These are phyloP conservation scores for Bombus ignitus DNA, from an alignment of 1,140 invertebrate genomes.

Conservation along the genomic window DNA sequence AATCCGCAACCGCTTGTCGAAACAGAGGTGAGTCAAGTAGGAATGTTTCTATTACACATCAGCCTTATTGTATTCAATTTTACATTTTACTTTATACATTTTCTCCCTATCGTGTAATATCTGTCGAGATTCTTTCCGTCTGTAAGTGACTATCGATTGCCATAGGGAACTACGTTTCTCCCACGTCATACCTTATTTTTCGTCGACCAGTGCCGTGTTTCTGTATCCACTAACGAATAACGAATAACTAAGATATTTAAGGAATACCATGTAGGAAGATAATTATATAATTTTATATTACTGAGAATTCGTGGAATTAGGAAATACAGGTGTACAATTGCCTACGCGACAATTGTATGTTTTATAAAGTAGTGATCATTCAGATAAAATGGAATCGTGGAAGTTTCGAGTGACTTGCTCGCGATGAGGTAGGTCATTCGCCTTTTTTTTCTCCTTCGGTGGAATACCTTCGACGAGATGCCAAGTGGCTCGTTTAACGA, in stretches of 20 bases:
- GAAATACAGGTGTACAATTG: background rate
- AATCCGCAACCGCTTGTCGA: slow-evolving; percentile 25
- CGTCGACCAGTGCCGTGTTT: background rate
- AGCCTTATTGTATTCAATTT: background rate
- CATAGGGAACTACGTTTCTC: slow-evolving; percentile 32
- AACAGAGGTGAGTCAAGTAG: slow-evolving; percentile 42
- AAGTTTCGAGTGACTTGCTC: slow-evolving; percentile 38
- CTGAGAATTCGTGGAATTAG: no score
- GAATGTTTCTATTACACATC: background rate
- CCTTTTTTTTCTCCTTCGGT: slow-evolving; percentile 42
- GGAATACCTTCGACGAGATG: slow-evolving; percentile 49
- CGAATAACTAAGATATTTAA: background rate
- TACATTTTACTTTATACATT: background rate
- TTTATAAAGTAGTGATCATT: background rate
- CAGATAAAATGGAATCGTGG: background rate
- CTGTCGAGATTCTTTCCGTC: background rate
- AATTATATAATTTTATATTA: background rate
- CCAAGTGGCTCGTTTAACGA: slow-evolving; percentile 57
- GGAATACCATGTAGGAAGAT: background rate
- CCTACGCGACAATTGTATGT: background rate
- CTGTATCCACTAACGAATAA: background rate
- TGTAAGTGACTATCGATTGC: slow-evolving; percentile 46
- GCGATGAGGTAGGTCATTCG: slow-evolving; percentile 58
- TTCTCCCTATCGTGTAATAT: background rate
- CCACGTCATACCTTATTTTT: slow-evolving; percentile 37